Base-by-base conservation (phyloP, 37 sponge, comb jelly and placozoan species). In the Axinella damicornis region DNA sequence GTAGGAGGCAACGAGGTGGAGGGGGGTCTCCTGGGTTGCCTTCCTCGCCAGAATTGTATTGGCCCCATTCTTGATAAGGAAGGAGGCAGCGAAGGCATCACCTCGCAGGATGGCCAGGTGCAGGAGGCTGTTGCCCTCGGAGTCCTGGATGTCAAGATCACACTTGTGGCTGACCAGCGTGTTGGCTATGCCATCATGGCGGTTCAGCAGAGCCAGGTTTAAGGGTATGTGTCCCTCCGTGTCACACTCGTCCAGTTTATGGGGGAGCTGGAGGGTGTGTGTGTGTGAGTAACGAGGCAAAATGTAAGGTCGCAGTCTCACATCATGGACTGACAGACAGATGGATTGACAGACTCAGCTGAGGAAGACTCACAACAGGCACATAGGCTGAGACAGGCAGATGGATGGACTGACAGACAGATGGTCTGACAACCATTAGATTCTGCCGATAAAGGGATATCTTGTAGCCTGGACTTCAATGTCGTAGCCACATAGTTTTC, bases 31-130 rank as follows among this genome's bases (percentile, higher is more conserved):
- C 63, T 86, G 80, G 39, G 77, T 84, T 2, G 36, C 2, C 65
- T 61, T 87, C 22, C 76, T 57, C 18, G 89, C 37, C 20, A 80
- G 77, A 17, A 85, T 75, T 15, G 95, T 90, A 46, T 73, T 91
- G 34, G 95, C 90, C 15, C 97, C 97, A 65, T 92, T 86, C 75
- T 84, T 83, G 66, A 97, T 92, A 24, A 97, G 91, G 76, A 97
- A 92, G 27, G 84, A 65, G 36, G 97, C 97, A 20, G 91, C 83
- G 69, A 92, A 97, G n/a, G 69, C 32, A 76, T 97, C 97, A 1
- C 95, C 97, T 31, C 96, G 59, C 37, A 69, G 27, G 73, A 97
- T 90, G 76, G 97, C 95, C 63, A 90, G 86, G 76, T 97, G 97
- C 34, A 97, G 78, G 28, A 97, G 85, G 34, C 89, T 90, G 62